These are phyloP conservation scores for Xenopus borealis DNA, from an alignment of 2,113 vertebrate species.

Conservation along the genomic window DNA sequence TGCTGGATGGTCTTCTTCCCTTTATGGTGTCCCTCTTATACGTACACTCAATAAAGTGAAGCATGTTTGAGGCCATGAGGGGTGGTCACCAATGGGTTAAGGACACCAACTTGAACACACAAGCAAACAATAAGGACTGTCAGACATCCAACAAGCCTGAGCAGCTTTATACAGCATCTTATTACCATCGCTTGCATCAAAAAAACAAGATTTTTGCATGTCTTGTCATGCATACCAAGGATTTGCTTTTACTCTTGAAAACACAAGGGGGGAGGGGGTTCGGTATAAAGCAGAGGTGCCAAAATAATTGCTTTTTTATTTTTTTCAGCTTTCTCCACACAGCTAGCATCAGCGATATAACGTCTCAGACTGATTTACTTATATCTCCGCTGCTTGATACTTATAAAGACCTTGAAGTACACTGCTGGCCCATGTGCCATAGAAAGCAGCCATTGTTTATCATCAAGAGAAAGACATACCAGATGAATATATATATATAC, in stretches of 20 bases:
- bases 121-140: slow-evolving; percentile 20
- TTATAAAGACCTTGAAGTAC: too few relatives aligned
- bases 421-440: too few relatives aligned
- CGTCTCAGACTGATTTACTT: too few relatives aligned
- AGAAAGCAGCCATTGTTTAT: too few relatives aligned
- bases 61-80: too few relatives aligned
- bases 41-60: too few relatives aligned
- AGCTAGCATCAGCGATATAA: too few relatives aligned
- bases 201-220: slow-evolving; percentile 42
- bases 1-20: too few relatives aligned
- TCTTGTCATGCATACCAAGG: slow-evolving; percentile 21
- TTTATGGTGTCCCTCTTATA: too few relatives aligned
- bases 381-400: too few relatives aligned
- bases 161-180: slow-evolving; percentile 49
- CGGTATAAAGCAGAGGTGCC: slow-evolving; percentile 26
- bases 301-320: slow-evolving; percentile 57
- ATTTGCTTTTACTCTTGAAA: neutral
- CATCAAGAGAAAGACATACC: too few relatives aligned
- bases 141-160: slow-evolving; percentile 51
- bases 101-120: slow-evolving; percentile 15
- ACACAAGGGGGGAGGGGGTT: neutral
- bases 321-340: slow-evolving; percentile 50
- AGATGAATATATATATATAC: too few relatives aligned
- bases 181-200: slow-evolving; percentile 40
- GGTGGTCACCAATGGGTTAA: neutral